phyloP scores from a whole-genome alignment of 2,113 vertebrate species.

The Raphicerus campestris region DNA sequence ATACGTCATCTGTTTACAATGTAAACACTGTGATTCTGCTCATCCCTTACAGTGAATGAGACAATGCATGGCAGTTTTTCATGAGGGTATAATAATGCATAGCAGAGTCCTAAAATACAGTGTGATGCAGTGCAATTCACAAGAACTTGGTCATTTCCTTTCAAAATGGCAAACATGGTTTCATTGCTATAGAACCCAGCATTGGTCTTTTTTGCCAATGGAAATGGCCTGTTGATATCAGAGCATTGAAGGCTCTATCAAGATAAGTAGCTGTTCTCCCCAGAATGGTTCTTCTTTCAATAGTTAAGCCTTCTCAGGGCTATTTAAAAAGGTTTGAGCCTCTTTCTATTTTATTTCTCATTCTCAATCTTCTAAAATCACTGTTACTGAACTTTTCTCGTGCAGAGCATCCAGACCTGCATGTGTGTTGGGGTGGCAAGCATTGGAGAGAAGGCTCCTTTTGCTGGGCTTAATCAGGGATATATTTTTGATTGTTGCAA shows the following conservation, averaged over 20 bases:
- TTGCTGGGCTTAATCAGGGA: slow-evolving; percentile 48
- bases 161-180: slow-evolving; percentile 26
- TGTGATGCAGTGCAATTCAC: neutral
- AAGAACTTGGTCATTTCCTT: neutral
- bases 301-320: neutral
- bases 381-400: neutral
- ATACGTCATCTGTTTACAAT: neutral
- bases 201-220: neutral
- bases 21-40: neutral
- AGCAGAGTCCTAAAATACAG: neutral
- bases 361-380: neutral
- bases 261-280: fast-evolving
- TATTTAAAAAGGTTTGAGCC: neutral
- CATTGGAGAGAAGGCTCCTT: neutral
- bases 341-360: neutral
- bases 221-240: neutral
- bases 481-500: slow-evolving; percentile 40
- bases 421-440: neutral
- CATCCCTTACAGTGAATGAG: neutral
- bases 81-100: neutral
- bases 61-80: neutral
- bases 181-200: neutral
- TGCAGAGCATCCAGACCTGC: neutral
- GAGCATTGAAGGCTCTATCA: neutral
- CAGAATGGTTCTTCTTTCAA: neutral